phyloP scores from a whole-genome alignment of 2,888 invertebrate species.

The Liposcelis brunnea region DNA sequence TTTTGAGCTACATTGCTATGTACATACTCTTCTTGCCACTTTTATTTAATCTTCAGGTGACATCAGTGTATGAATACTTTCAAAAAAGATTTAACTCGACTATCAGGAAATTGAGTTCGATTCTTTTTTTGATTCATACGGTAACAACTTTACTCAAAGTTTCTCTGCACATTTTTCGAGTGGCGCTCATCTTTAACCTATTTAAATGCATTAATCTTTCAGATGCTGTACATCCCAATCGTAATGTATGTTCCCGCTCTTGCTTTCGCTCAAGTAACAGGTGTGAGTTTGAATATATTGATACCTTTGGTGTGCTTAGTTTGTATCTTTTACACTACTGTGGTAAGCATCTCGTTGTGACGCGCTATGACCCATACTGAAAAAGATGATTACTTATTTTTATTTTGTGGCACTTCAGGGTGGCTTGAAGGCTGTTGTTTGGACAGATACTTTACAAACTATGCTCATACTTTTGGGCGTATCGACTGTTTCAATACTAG shows the following conservation, averaged over 20 bases:
- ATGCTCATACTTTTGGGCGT: conserved; percentile 55
- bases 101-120: neutral
- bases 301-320: conserved; percentile 65
- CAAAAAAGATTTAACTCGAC: neutral
- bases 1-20: conserved; percentile 47
- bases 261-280: conserved; percentile 75
- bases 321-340: conserved; percentile 84
- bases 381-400: too few relatives aligned
- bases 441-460: conserved; percentile 64
- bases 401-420: too few relatives aligned
- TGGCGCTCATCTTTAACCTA: too few relatives aligned
- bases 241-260: conserved; percentile 78
- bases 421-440: conserved; percentile 61
- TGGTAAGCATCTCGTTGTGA: conserved; percentile 37
- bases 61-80: conserved; percentile 44
- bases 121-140: neutral
- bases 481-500: conserved; percentile 44
- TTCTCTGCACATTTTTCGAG: too few relatives aligned
- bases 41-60: conserved; percentile 54
- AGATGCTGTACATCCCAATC: conserved; percentile 57
- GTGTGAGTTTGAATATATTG: conserved; percentile 59
- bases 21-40: conserved; percentile 50
- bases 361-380: too few relatives aligned
- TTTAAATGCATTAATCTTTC: conserved; percentile 14
- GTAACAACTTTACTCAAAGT: neutral